Evolutionary conservation across 2,888 invertebrate genomes (phyloP), one percentile per base, ranked within the genome.

Genomic region (Campopleginae sp.): DNA sequence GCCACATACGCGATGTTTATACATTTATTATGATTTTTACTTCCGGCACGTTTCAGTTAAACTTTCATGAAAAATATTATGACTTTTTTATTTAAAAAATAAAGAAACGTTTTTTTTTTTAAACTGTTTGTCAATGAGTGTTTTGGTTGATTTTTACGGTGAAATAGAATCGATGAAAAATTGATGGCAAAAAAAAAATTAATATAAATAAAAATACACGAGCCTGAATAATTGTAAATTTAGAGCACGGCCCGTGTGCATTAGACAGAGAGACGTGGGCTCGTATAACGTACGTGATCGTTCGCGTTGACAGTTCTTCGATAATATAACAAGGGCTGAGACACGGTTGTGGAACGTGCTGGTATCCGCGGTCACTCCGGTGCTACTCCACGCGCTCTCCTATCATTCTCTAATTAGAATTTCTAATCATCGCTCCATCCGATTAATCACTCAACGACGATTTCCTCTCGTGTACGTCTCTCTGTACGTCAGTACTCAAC

Each of bases 371-470:
- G 80, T 65, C 65, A 72, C 80, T 63, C 70, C 38, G 44, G 38
- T 48, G 38, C 2, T 65, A 44, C 58, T 58, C 31, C 31, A 23
- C 72, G 23, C 71, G 46, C 42, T 46, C 71, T 82, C 48, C 27
- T 63, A 63, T 75, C 75, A 51, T 75, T 68, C 75, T 80, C 79
- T 76, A 72, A 84, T 84, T 84, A 84, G 75, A 84, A 84, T 84
- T 84, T 84, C 80, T 84, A 80, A 84, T 84, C 80, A 84, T 83
- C 82, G 61, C 19, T 74, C 65, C 65, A 74, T 71, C 48, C 84
- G 80, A 84, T 84, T 84, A 84, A 84, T 84, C 84, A 84, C 71
- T 76, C 65, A 80, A 71, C 80, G 76, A 84, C 70, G 75, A 84
- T 84, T 79, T 84, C 83, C 83, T 80, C 74, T 71, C 76, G 17